A percentile compares a stretch with the other conserved stretches of the same genome.
Conservation (phyloP, 2,888 invertebrate species). For the Alentia gelatinosa region DNA sequence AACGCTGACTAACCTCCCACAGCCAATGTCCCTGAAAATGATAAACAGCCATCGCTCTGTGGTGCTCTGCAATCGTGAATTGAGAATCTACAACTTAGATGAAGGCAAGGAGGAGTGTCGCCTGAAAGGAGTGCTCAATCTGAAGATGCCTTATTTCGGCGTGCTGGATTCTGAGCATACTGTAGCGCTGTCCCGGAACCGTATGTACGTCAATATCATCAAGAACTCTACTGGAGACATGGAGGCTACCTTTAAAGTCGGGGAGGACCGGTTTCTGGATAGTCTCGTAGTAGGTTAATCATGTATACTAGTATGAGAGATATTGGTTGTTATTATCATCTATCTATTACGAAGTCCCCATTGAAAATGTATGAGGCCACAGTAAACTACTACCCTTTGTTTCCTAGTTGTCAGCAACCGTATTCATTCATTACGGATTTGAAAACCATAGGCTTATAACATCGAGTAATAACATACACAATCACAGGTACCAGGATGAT, state of each 20-base stretch:
- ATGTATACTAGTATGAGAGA: no score
- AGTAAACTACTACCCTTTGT: no score
- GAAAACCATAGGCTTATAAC: no score
- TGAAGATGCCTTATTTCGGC: constrained; percentile 94
- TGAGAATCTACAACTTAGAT: constrained; percentile 90
- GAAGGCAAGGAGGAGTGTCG: constrained; percentile 87
- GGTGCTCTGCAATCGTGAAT: constrained; percentile 90
- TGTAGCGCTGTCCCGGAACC: constrained; percentile 90
- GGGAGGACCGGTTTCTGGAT: constrained; percentile 86
- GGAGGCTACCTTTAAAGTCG: constrained; percentile 91
- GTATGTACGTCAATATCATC: constrained; percentile 94
- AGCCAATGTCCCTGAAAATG: constrained; percentile 89
- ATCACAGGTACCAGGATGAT: no score
- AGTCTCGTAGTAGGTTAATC: constrained; percentile 46
- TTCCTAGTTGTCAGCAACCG: no score
- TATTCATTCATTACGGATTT: no score
- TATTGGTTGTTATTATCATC: no score
- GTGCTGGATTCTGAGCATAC: constrained; percentile 89
- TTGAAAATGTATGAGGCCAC: no score
- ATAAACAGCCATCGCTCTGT: constrained; percentile 87
- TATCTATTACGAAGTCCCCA: no score
- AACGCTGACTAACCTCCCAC: constrained; percentile 87
- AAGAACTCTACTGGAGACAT: constrained; percentile 90
- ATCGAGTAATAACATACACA: no score
- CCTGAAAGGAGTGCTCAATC: constrained; percentile 91